phyloP scores from a whole-genome alignment of 2,888 invertebrate species.

The Tipula confusa region DNA sequence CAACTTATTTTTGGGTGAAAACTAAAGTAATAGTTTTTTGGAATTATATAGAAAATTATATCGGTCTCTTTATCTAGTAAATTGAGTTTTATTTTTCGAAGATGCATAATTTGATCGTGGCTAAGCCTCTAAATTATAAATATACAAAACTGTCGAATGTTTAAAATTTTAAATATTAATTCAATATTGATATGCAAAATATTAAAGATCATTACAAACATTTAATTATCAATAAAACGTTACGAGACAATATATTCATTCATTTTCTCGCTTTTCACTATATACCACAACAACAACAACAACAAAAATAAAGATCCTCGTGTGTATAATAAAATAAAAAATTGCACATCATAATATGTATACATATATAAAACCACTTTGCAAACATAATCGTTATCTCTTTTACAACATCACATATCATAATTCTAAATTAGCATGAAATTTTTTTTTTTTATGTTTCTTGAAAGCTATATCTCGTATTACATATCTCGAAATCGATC shows the following conservation, averaged over 20 bases:
- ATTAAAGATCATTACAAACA: neutral
- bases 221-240: neutral
- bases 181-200: too few relatives aligned
- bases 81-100: too few relatives aligned
- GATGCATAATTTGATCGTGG: too few relatives aligned
- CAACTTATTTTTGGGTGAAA: too few relatives aligned
- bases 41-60: too few relatives aligned
- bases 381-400: slow-evolving; percentile 3
- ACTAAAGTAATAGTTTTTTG: too few relatives aligned
- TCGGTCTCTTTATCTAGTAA: too few relatives aligned
- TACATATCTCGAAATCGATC: slow-evolving; percentile 20
- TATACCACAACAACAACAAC: neutral
- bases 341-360: neutral
- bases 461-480: neutral
- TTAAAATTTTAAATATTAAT: too few relatives aligned
- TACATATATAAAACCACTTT: neutral
- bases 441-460: slow-evolving; percentile 15
- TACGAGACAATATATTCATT: neutral
- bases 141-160: too few relatives aligned
- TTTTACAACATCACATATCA: slow-evolving; percentile 8
- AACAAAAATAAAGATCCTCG: neutral
- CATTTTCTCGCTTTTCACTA: neutral
- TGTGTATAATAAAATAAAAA: neutral
- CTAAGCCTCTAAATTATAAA: too few relatives aligned
- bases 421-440: slow-evolving; percentile 16